Base-by-base conservation (phyloP, 64 coral and sea anemone species). In the Montipora foliosa region DNA sequence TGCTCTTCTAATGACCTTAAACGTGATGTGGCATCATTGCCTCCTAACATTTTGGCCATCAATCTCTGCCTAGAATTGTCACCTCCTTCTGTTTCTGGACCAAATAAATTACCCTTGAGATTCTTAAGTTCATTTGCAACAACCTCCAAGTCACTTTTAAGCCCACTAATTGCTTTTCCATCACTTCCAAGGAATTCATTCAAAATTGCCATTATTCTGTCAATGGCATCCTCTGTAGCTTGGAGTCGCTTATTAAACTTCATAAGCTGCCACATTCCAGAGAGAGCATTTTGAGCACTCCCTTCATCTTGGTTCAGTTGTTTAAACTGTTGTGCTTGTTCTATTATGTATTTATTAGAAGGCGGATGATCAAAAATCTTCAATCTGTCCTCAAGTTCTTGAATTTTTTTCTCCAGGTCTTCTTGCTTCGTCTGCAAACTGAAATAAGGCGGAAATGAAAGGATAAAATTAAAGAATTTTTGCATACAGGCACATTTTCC, bases 261-360 rank as follows among this genome's bases (percentile, higher is more conserved):
- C 96, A 97, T 94, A 62, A 97, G 94, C 86, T 97, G 93, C 96
- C 96, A 97, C 59, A 95, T 87, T 19, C 96, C 89, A 55, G 83
- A 75, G 0, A 75, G 48, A 14, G 85, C 76, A 62, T 79, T 90
- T 70, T 80, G 77, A 15, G 57, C 53, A 11, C 61, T 49, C 51
- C 4, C 52, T 3, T 90, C 87, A 64, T 37, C 46, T 19, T 58
- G 17, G 6, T 22, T 91, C 5, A 68, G 5, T 22, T 21, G 16
- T 21, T 75, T 79, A 49, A 50, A 70, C 55, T 96, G 91, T 57
- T 91, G 95, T 53, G 93, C 95, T 55, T 89, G 76, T 44, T 89
- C 81, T 62, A 97, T 97, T 24, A 97, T 97, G 17, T 44, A 62
- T 37, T 92, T 80, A 70, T 94, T 97, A 61, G 95, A 83, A 59